phyloP scores from a whole-genome alignment of 2,888 invertebrate species.

The Acanthosoma haemorrhoidale region DNA sequence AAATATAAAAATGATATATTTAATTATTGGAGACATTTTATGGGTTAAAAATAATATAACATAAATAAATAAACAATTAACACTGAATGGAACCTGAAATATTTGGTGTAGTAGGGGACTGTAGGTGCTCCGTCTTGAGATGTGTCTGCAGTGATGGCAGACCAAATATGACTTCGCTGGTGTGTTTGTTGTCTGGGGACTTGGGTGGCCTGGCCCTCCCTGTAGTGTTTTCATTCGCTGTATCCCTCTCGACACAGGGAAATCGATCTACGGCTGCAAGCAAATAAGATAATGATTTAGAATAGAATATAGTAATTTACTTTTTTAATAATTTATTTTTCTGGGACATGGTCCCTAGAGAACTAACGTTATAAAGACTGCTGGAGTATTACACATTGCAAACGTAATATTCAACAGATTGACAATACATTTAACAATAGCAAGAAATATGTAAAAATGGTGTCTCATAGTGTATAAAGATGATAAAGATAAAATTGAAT shows the following conservation, averaged over 20 bases:
- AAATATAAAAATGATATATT: background rate
- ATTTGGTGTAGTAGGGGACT: slow-evolving; percentile 67
- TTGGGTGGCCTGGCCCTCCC: slow-evolving; percentile 51
- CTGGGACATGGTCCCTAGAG: background rate
- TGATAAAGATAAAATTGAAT: too few species aligned
- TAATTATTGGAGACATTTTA: background rate
- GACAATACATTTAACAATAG: too few species aligned
- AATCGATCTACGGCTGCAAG: slow-evolving; percentile 78
- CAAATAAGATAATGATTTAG: background rate
- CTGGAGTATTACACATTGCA: too few species aligned
- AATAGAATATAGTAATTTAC: background rate
- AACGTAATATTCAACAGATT: too few species aligned
- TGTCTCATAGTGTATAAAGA: too few species aligned
- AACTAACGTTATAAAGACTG: too few species aligned
- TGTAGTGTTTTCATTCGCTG: slow-evolving; percentile 47
- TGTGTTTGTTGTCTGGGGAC: slow-evolving; percentile 72
- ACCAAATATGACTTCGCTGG: slow-evolving; percentile 93
- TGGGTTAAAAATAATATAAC: background rate
- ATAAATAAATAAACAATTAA: background rate
- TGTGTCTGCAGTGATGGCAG: slow-evolving; percentile 88
- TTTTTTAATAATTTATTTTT: background rate
- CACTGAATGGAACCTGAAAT: slow-evolving; percentile 50
- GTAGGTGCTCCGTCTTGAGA: slow-evolving; percentile 86
- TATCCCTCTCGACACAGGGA: slow-evolving; percentile 79
- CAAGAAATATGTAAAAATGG: too few species aligned